Percentiles rank a stretch among this genome's conserved stretches.
phyloP scores from a whole-genome alignment of 2,113 vertebrate species.

The Megaptera novaeangliae region DNA sequence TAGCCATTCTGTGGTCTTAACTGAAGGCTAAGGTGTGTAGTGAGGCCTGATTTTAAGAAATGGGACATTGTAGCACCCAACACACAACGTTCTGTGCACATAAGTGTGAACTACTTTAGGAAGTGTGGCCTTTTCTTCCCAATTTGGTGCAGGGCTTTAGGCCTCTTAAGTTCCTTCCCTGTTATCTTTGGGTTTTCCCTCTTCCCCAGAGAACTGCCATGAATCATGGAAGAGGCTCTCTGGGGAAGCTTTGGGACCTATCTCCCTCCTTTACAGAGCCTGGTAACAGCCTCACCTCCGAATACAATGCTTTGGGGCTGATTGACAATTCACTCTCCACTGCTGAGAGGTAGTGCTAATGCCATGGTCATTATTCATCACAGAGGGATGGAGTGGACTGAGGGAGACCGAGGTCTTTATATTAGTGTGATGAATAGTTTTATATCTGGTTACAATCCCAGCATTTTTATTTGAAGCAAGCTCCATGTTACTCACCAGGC shows the following conservation, averaged over 20 bases:
- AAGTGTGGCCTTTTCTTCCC: slow-evolving; percentile 28
- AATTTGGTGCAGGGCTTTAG: neutral
- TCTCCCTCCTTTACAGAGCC: neutral
- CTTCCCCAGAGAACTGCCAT: neutral
- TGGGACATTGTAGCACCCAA: neutral
- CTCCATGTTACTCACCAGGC: neutral
- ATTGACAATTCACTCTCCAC: neutral
- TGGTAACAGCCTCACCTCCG: neutral
- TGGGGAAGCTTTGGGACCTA: neutral
- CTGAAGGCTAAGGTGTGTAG: neutral
- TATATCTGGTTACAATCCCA: neutral
- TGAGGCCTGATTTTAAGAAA: slow-evolving; percentile 20
- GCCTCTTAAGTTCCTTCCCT: neutral
- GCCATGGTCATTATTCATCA: neutral
- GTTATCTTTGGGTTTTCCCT: neutral
- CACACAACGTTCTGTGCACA: neutral
- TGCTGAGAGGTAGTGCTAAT: neutral
- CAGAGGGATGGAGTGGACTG: neutral
- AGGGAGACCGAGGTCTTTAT: neutral
- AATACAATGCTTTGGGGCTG: neutral
- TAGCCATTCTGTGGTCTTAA: neutral
- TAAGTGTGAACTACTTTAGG: slow-evolving; percentile 28
- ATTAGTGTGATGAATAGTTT: neutral
- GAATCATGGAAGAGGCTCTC: neutral
- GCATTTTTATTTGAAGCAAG: neutral